Evolutionary conservation across 2,797 vertebrate genomes (phyloP).

Genomic region (Arctocebus calabarensis): DNA sequence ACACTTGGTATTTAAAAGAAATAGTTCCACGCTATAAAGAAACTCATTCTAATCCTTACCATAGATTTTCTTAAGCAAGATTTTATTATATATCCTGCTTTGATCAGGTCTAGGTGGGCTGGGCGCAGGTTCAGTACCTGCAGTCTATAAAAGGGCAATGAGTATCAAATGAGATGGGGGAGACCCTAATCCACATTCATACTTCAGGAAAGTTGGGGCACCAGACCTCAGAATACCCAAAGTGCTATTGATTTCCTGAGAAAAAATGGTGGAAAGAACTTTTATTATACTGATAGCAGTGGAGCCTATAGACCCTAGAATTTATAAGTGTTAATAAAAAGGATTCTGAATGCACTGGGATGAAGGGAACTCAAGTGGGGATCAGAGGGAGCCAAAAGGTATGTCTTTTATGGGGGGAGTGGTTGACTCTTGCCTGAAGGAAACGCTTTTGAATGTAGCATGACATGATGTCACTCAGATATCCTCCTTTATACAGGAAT

Average conservation of each 20-base stretch:
- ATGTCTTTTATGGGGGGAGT: background rate
- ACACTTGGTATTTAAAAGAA: slow-evolving; percentile 10
- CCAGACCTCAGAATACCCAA: background rate
- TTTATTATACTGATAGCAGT: background rate
- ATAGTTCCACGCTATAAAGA: background rate
- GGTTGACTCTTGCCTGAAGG: background rate
- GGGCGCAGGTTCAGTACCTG: background rate
- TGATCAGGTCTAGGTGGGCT: background rate
- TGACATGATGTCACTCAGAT: background rate
- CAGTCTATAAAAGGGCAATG: background rate
- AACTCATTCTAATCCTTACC: slow-evolving; percentile 34
- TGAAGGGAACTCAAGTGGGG: background rate
- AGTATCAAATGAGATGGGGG: background rate
- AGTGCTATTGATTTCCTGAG: background rate
- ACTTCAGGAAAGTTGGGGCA: background rate
- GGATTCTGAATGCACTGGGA: background rate
- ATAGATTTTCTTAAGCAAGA: slow-evolving; percentile 2
- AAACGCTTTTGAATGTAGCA: background rate
- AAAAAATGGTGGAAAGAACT: background rate
- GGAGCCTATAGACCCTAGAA: background rate
- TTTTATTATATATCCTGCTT: background rate
- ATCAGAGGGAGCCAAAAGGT: background rate
- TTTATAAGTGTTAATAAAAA: background rate
- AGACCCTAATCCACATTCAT: background rate
- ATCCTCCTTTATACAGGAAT: background rate